phyloP scores from a whole-genome alignment of 1,140 invertebrate genomes.

The Aphelinus atriplicis region DNA sequence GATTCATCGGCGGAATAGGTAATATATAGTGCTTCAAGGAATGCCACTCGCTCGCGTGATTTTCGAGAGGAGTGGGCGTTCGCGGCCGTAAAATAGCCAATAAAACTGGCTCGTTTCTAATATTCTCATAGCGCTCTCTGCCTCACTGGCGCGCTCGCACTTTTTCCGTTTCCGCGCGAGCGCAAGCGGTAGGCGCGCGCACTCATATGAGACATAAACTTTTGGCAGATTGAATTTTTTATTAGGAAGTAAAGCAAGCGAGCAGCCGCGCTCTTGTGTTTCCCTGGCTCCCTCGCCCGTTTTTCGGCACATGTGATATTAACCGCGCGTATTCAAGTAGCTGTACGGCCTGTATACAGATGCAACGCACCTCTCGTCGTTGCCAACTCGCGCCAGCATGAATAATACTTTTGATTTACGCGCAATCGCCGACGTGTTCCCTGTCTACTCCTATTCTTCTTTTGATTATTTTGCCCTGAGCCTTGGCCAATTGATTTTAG shows the following conservation, averaged over 20 bases:
- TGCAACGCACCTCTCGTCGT: conserved; percentile 3
- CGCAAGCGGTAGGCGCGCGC: conserved; percentile 1
- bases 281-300: neutral
- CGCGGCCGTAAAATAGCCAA: conserved; percentile 51
- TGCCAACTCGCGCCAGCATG: conserved; percentile 9
- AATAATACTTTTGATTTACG: conserved; percentile 32
- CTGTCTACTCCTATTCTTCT: no score
- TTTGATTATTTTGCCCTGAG: no score
- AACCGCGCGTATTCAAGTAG: conserved; percentile 19
- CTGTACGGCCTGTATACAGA: neutral
- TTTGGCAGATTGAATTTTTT: conserved; percentile 55
- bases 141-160: conserved; percentile 7
- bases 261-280: neutral
- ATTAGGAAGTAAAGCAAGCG: conserved; percentile 28
- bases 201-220: conserved; percentile 50
- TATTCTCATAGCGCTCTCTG: conserved; percentile 43
- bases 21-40: neutral
- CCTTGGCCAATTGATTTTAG: no score
- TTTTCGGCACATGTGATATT: conserved; percentile 32
- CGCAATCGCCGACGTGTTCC: neutral
- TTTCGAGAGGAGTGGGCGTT: conserved; percentile 31
- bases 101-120: conserved; percentile 57
- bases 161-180: conserved; percentile 16
- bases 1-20: conserved; percentile 1
- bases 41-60: conserved; percentile 10